Conservation (phyloP, 2,113 vertebrate species). For the Clarias macrocephalus region DNA sequence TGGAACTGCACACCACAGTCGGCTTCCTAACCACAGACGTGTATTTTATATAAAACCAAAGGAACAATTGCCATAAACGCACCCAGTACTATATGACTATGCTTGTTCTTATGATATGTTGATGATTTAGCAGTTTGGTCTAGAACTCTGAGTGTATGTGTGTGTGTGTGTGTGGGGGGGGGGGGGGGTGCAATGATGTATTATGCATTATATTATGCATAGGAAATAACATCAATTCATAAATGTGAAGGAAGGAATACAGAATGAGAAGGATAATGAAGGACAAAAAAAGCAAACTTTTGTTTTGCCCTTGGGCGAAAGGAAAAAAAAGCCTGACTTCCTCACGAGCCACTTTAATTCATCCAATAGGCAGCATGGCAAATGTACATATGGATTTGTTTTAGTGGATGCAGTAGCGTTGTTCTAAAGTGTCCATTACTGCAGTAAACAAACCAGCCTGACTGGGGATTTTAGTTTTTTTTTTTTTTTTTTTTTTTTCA, state of each 20-base stretch:
- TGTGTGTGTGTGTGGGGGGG: background rate
- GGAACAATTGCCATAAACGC: slow-evolving; percentile 29
- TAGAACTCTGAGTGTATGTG: background rate
- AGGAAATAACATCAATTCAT: background rate
- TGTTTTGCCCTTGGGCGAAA: background rate
- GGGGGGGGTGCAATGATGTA: background rate
- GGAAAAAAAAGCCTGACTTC: background rate
- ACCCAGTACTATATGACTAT: slow-evolving; percentile 25
- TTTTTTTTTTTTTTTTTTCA: background rate
- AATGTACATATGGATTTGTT: slow-evolving; percentile 24
- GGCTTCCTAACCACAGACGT: slow-evolving; percentile 16
- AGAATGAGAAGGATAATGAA: background rate
- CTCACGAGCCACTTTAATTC: background rate
- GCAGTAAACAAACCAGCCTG: background rate
- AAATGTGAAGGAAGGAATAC: background rate
- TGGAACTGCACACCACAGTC: slow-evolving; percentile 35
- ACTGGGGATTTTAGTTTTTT: background rate
- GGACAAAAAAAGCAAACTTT: background rate
- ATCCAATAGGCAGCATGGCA: background rate
- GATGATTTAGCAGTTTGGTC: slow-evolving; percentile 25
- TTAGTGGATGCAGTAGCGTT: background rate
- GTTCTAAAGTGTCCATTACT: slow-evolving; percentile 17
- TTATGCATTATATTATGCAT: background rate
- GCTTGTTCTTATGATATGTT: slow-evolving; percentile 6
- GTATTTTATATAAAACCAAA: slow-evolving; percentile 44